Evolutionary conservation across 2,797 vertebrate genomes (phyloP).

Genomic region (Myripristis murdjan): DNA sequence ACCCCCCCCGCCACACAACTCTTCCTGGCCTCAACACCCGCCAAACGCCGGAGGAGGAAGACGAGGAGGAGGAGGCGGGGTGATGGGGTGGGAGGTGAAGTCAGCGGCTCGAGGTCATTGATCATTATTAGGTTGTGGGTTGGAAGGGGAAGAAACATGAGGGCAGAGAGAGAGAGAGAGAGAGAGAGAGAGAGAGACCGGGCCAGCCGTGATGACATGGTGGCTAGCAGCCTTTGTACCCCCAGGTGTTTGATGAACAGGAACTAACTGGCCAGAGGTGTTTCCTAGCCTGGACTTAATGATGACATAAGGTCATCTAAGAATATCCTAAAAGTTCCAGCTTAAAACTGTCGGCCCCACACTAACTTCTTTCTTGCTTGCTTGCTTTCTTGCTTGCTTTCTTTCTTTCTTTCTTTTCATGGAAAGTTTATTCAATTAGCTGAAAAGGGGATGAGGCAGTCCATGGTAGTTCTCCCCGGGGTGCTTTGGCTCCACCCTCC

Average conservation of each 20-base stretch:
- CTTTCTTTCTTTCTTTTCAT: slow-evolving; percentile 23
- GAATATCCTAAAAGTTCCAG: neutral
- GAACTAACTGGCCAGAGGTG: slow-evolving; percentile 10
- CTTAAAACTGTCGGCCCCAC: neutral
- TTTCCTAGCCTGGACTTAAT: no score
- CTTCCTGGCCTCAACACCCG: slow-evolving; percentile 20
- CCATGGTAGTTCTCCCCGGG: slow-evolving; percentile 53
- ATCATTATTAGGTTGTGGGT: slow-evolving; percentile 53
- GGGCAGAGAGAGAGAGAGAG: slow-evolving; percentile 7
- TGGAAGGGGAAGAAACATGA: neutral
- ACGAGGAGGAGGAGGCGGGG: slow-evolving; percentile 3
- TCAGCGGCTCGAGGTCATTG: slow-evolving; percentile 64
- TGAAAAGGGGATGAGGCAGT: slow-evolving; percentile 53
- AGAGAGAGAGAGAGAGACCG: slow-evolving; percentile 2
- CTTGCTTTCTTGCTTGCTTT: slow-evolving; percentile 6
- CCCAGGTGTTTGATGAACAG: slow-evolving; percentile 22
- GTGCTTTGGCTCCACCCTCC: slow-evolving; percentile 67
- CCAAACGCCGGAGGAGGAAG: slow-evolving; percentile 41
- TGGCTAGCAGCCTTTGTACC: slow-evolving; percentile 21
- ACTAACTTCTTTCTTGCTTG: slow-evolving; percentile 8
- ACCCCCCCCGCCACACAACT: neutral
- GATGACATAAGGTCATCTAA: neutral
- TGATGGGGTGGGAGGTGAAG: slow-evolving; percentile 35
- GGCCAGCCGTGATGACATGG: slow-evolving; percentile 26
- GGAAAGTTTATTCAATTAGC: slow-evolving; percentile 70